Conservation (phyloP, 2,797 vertebrate genomes). For the Macroramphosus scolopax region DNA sequence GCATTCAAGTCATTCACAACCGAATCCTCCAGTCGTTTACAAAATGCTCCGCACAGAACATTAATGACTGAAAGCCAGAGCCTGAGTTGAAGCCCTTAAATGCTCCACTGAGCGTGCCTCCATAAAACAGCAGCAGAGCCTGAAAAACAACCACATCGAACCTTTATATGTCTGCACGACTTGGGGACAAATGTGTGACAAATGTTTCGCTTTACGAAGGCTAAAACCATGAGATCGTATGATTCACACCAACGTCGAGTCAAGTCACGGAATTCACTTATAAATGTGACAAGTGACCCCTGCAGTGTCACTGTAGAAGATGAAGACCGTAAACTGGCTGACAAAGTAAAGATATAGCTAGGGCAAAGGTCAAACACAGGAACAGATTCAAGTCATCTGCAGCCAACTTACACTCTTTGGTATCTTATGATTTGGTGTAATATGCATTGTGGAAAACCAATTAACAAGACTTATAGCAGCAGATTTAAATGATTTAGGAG, state of each 20-base stretch:
- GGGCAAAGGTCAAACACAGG: conserved; percentile 11
- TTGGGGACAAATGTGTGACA: conserved; percentile 35
- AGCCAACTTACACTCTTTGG: too few relatives aligned
- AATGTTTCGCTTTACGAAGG: too few relatives aligned
- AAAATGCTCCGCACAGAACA: conserved; percentile 49
- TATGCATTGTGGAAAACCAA: conserved; percentile 18
- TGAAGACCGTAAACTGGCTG: too few relatives aligned
- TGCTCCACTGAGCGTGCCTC: conserved; percentile 55
- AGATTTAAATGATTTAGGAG: conserved; percentile 18
- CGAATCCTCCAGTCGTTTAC: conserved; percentile 41
- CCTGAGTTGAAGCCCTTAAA: conserved; percentile 45
- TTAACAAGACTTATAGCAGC: too few relatives aligned
- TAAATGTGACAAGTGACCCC: too few relatives aligned
- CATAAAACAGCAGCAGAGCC: conserved; percentile 59
- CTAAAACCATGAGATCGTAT: too few relatives aligned
- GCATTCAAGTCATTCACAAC: conserved; percentile 28
- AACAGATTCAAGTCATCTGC: too few relatives aligned
- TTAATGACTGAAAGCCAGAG: conserved; percentile 50
- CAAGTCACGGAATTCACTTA: conserved; percentile 18
- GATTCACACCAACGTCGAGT: too few relatives aligned
- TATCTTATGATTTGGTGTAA: conserved; percentile 16
- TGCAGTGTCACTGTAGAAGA: too few relatives aligned
- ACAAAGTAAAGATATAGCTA: too few relatives aligned
- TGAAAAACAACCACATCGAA: conserved; percentile 60
- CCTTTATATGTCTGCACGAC: conserved; percentile 50